phyloP scores from a whole-genome alignment of 1,140 invertebrate genomes.

The Drosophila yakuba region DNA sequence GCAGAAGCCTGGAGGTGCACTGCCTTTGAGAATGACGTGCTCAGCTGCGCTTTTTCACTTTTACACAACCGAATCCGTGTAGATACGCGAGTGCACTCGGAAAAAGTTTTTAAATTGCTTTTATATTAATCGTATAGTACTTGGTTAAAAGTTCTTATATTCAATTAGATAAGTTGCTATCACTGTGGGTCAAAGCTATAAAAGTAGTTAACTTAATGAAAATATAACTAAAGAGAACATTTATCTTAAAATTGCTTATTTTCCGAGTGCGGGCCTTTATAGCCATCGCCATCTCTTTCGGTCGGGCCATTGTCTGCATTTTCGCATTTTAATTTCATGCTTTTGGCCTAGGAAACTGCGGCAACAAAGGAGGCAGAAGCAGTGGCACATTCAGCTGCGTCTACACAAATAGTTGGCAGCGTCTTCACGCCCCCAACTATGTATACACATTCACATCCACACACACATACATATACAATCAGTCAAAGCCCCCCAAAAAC shows the following conservation, averaged over 20 bases:
- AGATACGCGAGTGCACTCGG: conserved; percentile 1
- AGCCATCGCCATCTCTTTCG: conserved; percentile 1
- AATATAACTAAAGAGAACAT: no score
- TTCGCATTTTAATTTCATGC: conserved; percentile 82
- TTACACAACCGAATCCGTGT: conserved; percentile 19
- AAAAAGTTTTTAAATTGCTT: not conserved
- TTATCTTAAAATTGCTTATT: not conserved
- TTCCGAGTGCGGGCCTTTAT: conserved; percentile 1
- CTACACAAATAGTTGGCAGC: conserved; percentile 72
- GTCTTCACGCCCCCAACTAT: conserved; percentile 18
- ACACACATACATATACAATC: not conserved
- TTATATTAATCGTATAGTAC: not conserved
- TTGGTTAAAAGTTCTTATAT: no score
- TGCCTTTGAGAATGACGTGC: conserved; percentile 66
- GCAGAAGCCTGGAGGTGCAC: conserved; percentile 28
- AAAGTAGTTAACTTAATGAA: not conserved
- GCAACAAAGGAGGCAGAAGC: conserved; percentile 32
- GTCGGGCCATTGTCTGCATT: conserved; percentile 59
- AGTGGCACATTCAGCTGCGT: conserved; percentile 59
- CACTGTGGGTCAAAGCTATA: not conserved
- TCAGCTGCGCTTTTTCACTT: conserved; percentile 78
- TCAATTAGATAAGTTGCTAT: no score
- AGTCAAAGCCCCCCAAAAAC: not conserved
- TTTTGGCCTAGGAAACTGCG: conserved; percentile 60
- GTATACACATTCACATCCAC: not conserved